A percentile compares a stretch with the other conserved stretches of the same genome.
phyloP scores from a whole-genome alignment of 1,140 invertebrate genomes.

The Araneus ventricosus region DNA sequence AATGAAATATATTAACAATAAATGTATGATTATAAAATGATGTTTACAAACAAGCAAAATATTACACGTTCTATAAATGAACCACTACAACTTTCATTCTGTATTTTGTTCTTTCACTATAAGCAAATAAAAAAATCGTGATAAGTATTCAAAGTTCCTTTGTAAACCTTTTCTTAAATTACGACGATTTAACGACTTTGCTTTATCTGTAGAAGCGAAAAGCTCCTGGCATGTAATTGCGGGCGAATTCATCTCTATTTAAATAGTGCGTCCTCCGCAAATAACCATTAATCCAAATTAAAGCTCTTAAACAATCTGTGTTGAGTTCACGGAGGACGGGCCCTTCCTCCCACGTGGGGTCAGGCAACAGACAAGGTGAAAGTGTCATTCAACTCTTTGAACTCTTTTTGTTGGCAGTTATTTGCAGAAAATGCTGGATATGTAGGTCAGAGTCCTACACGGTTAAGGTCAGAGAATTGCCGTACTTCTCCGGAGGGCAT shows the following conservation, averaged over 20 bases:
- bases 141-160: no score
- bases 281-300: background rate
- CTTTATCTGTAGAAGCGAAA: no score
- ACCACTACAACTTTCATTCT: no score
- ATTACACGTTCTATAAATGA: no score
- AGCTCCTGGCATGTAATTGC: no score
- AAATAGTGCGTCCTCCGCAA: background rate
- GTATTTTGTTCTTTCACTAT: no score
- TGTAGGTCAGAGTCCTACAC: slow-evolving; percentile 28
- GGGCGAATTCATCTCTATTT: background rate
- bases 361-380: slow-evolving; percentile 26
- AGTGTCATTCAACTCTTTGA: slow-evolving; percentile 62
- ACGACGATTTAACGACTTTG: no score
- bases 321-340: background rate
- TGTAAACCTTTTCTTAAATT: no score
- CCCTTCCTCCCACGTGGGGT: background rate
- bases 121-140: no score
- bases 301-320: background rate
- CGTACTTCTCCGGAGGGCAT: background rate
- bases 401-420: background rate
- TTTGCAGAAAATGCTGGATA: background rate
- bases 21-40: no score
- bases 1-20: no score
- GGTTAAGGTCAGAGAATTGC: slow-evolving; percentile 43
- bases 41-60: no score